phyloP scores from a whole-genome alignment of 37 sponge, comb jelly and placozoan species.

The Halichondria panicea region DNA sequence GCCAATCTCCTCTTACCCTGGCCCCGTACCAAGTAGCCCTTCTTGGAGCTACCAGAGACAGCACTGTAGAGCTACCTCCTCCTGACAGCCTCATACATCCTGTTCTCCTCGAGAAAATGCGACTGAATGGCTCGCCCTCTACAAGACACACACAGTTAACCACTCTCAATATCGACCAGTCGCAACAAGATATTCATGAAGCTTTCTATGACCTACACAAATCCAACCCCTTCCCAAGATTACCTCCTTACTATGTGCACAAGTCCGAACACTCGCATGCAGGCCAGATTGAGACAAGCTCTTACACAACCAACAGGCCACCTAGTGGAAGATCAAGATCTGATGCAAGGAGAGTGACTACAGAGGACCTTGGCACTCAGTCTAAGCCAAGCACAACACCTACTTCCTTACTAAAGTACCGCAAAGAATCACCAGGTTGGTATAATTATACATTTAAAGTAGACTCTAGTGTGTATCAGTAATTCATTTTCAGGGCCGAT shows the following conservation, averaged over 20 bases:
- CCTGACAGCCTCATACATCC: constrained; percentile 35
- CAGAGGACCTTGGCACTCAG: too few species aligned
- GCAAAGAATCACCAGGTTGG: too few species aligned
- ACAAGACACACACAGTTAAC: constrained; percentile 18
- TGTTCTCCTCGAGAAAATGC: constrained; percentile 44
- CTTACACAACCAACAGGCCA: not conserved
- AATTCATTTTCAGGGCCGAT: too few species aligned
- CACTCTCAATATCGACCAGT: constrained; percentile 18
- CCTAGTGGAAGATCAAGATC: constrained; percentile 4
- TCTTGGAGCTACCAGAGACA: too few species aligned
- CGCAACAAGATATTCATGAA: not conserved
- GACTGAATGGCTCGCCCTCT: constrained; percentile 32
- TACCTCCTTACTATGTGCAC: constrained; percentile 53
- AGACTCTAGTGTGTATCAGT: too few species aligned
- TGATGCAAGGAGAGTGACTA: too few species aligned
- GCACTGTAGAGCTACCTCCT: too few species aligned
- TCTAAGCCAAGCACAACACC: too few species aligned
- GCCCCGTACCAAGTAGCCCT: constrained; percentile 2
- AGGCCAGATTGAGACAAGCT: too few species aligned
- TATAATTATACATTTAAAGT: too few species aligned
- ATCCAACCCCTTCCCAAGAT: constrained; percentile 32
- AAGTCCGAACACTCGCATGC: not conserved
- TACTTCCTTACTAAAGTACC: too few species aligned
- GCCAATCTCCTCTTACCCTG: not conserved
- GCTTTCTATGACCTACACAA: constrained; percentile 21